A percentile compares a stretch with the other conserved stretches of the same genome.
Evolutionary conservation across 2,797 vertebrate genomes (phyloP).

Genomic region (Furcifer pardalis): DNA sequence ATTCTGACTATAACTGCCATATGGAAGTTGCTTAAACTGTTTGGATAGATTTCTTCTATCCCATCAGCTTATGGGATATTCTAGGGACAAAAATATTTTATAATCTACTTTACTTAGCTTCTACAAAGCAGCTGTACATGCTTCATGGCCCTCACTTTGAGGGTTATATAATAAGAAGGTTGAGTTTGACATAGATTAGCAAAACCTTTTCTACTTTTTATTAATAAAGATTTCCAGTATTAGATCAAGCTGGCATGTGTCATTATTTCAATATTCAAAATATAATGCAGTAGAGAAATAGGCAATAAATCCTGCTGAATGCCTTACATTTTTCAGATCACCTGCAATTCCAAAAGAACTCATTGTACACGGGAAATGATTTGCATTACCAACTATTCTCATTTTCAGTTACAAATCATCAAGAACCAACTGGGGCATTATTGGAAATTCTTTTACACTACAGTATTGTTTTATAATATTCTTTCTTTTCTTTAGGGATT

Average conservation of each 20-base stretch:
- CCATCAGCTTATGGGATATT: background rate
- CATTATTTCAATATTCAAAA: background rate
- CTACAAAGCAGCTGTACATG: background rate
- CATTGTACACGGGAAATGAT: slow-evolving; percentile 15
- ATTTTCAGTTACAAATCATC: slow-evolving; percentile 27
- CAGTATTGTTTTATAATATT: background rate
- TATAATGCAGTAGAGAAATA: background rate
- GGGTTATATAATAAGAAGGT: background rate
- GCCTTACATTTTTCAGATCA: slow-evolving; percentile 4
- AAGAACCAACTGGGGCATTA: slow-evolving; percentile 32
- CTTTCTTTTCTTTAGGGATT: slow-evolving; percentile 31
- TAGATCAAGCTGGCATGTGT: background rate
- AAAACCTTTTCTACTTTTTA: background rate
- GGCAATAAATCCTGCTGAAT: slow-evolving; percentile 10
- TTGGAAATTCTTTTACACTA: background rate
- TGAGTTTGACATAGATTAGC: background rate
- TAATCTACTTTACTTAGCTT: background rate
- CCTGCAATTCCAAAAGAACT: slow-evolving; percentile 5
- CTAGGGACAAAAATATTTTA: slow-evolving; percentile 1
- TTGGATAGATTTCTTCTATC: background rate
- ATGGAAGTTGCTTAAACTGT: background rate
- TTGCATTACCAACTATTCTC: background rate
- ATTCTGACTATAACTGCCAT: background rate
- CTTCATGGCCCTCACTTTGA: slow-evolving; percentile 9
- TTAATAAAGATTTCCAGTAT: slow-evolving; percentile 1